Evolutionary conservation across 64 coral and sea anemone genomes (phyloP).

Genomic region (Catalaphyllia jardinei): DNA sequence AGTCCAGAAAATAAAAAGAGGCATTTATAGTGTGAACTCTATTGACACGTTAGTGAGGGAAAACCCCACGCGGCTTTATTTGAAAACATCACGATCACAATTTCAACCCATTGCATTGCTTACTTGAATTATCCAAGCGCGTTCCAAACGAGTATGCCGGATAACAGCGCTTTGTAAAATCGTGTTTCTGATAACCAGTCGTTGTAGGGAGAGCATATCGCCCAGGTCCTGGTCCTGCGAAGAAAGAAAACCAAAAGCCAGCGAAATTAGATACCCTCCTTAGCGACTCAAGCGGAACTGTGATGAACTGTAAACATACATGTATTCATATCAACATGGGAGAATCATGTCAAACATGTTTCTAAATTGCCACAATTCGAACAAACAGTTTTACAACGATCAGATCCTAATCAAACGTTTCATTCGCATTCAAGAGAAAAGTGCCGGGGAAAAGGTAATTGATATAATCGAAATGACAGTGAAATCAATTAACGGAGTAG

Average conservation of each 20-base stretch:
- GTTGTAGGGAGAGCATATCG: conserved; percentile 89
- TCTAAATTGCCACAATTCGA: neutral
- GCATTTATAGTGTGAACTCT: neutral
- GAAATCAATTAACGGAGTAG: neutral
- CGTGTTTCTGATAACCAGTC: conserved; percentile 65
- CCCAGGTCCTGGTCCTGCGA: conserved; percentile 86
- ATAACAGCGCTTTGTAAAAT: conserved; percentile 63
- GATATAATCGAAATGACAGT: neutral
- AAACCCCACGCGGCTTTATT: neutral
- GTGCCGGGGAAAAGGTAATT: neutral
- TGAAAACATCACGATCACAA: neutral
- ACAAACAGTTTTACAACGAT: neutral
- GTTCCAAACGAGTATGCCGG: conserved; percentile 87
- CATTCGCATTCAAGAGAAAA: neutral
- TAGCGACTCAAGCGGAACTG: neutral
- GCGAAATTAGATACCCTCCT: neutral
- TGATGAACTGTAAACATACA: neutral
- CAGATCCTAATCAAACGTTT: neutral
- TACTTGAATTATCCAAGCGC: neutral
- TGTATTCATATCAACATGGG: neutral
- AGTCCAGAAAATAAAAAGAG: neutral
- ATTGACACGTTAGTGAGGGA: neutral
- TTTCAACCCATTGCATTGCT: neutral
- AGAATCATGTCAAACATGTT: neutral
- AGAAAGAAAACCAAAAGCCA: neutral